These are phyloP conservation scores for Helogale parvula DNA, from an alignment of 2,113 vertebrate species.

Conservation along the genomic window DNA sequence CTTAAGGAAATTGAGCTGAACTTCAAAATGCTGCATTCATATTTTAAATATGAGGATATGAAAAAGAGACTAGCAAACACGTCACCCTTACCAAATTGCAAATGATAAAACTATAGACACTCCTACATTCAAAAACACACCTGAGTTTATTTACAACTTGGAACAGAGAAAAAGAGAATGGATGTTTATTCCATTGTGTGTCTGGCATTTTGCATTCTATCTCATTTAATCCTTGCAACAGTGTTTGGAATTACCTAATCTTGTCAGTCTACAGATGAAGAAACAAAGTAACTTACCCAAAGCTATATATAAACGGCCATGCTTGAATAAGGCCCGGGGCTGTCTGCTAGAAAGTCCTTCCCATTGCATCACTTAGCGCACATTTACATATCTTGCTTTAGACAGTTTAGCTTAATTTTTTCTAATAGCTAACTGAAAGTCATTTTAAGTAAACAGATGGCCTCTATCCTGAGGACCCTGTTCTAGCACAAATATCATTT, in stretches of 20 bases:
- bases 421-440: background rate
- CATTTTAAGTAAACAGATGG: slow-evolving; percentile 20
- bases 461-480: background rate
- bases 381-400: background rate
- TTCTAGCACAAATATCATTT: background rate
- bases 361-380: background rate
- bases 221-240: background rate
- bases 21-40: background rate
- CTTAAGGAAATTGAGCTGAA: slow-evolving; percentile 12
- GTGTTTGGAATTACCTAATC: background rate
- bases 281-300: background rate
- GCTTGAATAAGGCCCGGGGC: background rate
- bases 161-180: background rate
- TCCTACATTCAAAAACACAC: background rate
- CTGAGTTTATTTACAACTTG: background rate
- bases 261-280: background rate
- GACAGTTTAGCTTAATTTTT: slow-evolving; percentile 3
- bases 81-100: background rate
- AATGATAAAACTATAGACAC: background rate
- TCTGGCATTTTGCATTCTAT: background rate
- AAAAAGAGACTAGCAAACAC: background rate
- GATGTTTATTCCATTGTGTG: background rate
- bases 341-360: background rate
- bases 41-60: background rate
- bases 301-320: background rate